A percentile compares a stretch with the other conserved stretches of the same genome.
Conservation (phyloP, 2,113 vertebrate species). For the Phyllostomus discolor region DNA sequence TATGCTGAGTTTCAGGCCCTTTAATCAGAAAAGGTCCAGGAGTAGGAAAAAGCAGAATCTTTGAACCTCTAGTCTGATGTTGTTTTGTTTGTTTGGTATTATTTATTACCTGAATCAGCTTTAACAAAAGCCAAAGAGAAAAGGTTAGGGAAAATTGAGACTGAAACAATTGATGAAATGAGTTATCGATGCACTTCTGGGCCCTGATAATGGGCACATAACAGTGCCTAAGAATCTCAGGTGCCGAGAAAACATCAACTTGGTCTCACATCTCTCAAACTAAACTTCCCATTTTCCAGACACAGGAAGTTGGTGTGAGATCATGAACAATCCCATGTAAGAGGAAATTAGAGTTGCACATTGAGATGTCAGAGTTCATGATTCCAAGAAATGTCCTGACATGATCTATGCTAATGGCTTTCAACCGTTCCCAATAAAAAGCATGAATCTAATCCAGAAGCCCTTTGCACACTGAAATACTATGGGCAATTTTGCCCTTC, state of each 20-base stretch:
- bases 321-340: background rate
- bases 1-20: background rate
- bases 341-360: constrained; percentile 1
- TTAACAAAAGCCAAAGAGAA: constrained; percentile 22
- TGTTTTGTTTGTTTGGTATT: background rate
- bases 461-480: background rate
- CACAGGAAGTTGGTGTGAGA: background rate
- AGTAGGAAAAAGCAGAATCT: background rate
- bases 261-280: background rate
- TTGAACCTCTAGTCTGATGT: background rate
- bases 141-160: background rate
- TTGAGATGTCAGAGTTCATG: constrained; percentile 10
- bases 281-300: background rate
- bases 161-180: background rate
- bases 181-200: background rate
- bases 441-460: background rate
- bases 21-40: background rate
- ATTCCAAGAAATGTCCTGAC: background rate
- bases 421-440: background rate
- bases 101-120: background rate
- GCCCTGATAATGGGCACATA: background rate
- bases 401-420: background rate
- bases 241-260: background rate
- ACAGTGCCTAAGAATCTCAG: background rate
- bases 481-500: background rate